Percentiles rank a stretch among this genome's conserved stretches.
Conservation (phyloP, 2,888 invertebrate species). For the Desoria tigrina region DNA sequence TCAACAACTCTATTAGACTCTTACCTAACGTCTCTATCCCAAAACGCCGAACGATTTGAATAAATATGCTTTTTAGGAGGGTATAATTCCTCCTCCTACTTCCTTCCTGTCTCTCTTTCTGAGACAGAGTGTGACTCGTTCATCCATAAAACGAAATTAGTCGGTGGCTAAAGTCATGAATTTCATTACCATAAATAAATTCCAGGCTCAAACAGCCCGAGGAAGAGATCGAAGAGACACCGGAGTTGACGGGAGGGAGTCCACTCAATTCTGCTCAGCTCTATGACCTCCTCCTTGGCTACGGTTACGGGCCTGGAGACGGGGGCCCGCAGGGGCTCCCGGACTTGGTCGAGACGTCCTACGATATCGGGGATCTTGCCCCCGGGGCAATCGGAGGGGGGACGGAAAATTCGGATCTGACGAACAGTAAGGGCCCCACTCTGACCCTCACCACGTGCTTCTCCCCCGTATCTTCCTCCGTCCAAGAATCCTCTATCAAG, state of each 20-base stretch:
- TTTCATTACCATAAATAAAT: conserved; percentile 4
- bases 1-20: neutral
- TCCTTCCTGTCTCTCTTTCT: neutral
- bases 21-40: neutral
- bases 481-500: conserved; percentile 20
- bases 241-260: conserved; percentile 31
- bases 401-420: conserved; percentile 1
- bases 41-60: neutral
- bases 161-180: conserved; percentile 2
- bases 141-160: conserved; percentile 11
- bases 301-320: conserved; percentile 25
- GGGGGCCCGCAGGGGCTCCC: neutral
- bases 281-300: conserved; percentile 41
- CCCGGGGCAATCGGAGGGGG: neutral
- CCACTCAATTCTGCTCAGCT: conserved; percentile 33
- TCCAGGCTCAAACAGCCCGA: conserved; percentile 38
- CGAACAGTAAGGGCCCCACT: conserved; percentile 38
- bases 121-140: neutral
- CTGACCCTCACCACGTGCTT: conserved; percentile 51
- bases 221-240: conserved; percentile 40
- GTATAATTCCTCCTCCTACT: neutral
- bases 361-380: neutral
- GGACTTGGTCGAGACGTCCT: conserved; percentile 8
- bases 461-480: conserved; percentile 50
- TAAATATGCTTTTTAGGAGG: neutral